Base-by-base conservation (phyloP, 2,797 vertebrate genomes). In the Parauchenoglanis ngamensis region DNA sequence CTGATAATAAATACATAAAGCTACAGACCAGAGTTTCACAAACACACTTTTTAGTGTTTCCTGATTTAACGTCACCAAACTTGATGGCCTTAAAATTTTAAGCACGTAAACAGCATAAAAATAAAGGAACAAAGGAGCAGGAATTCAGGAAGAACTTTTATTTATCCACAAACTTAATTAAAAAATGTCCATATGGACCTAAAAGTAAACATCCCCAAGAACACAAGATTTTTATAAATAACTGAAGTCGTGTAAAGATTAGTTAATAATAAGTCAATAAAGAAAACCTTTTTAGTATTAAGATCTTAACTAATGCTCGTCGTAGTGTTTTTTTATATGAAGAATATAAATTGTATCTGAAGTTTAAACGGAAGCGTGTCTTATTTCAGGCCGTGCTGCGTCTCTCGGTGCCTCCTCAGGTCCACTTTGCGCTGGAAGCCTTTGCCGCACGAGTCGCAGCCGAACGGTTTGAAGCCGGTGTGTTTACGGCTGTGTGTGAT, bases 401-500 rank as follows among this genome's bases (percentile, higher is more conserved):
- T 98, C 94, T 99, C 98, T 86, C 97, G 96, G 94, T 99, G 98
- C 85, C 98, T 95, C 90, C 98, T 93, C 93, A 99, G 95, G 90
- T 99, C 98, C 93, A 99, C 98, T 90, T 99, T 99, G 19, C 98
- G 94, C 88, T 99, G 98, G 94, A 99, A 99, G 2, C 98, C 98
- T 94, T 98, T 99, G 0, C 97, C 97, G 88, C 98, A 99, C 28
- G 98, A 94, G 88, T 99, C 97, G 35, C 98, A 99, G 89, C 97
- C 97, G 28, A 99, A 99, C 7, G 98, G 98, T 91, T 99, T 99
- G 95, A 98, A 99, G 15, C 98, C 98, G 0, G 98, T 99, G 94
- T 99, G 98, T 90, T 99, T 99, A 85, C 98, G 95, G 93, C 98
- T 99, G 95, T 99, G 98, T 1, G 98, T 99, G 94, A 99, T 99